phyloP scores from a whole-genome alignment of 2,888 invertebrate species.

The Eupithecia centaureata region DNA sequence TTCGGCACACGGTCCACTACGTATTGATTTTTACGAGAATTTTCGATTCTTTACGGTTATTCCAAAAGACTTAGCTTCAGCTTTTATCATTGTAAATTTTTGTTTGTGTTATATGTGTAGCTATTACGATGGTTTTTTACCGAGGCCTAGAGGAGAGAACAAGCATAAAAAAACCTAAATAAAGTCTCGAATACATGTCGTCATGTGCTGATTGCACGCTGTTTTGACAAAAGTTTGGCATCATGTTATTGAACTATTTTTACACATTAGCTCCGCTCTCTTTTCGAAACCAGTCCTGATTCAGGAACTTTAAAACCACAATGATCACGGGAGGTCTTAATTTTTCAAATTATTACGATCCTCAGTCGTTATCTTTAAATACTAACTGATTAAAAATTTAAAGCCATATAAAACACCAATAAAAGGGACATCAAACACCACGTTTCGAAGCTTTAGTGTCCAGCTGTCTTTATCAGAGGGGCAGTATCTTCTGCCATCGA shows the following conservation, averaged over 20 bases:
- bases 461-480: conserved; percentile 5
- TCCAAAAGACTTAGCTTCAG: not conserved
- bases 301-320: not conserved
- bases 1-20: conserved; percentile 12
- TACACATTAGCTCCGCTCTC: not conserved
- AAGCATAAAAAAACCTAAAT: not conserved
- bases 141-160: not conserved
- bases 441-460: conserved; percentile 1
- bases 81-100: not conserved
- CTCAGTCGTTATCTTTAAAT: not conserved
- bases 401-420: not conserved
- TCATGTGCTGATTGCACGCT: too few relatives aligned
- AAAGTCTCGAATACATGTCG: not conserved
- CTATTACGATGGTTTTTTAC: not conserved
- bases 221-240: too few relatives aligned
- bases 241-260: not conserved
- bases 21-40: not conserved
- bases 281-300: not conserved
- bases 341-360: not conserved
- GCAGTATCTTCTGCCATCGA: conserved; percentile 52
- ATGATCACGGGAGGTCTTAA: not conserved
- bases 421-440: not conserved
- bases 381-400: not conserved
- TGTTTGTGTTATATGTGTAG: not conserved
- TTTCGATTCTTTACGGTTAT: not conserved